Conservation (phyloP, 2,888 invertebrate species). For the Creontiades dilutus region DNA sequence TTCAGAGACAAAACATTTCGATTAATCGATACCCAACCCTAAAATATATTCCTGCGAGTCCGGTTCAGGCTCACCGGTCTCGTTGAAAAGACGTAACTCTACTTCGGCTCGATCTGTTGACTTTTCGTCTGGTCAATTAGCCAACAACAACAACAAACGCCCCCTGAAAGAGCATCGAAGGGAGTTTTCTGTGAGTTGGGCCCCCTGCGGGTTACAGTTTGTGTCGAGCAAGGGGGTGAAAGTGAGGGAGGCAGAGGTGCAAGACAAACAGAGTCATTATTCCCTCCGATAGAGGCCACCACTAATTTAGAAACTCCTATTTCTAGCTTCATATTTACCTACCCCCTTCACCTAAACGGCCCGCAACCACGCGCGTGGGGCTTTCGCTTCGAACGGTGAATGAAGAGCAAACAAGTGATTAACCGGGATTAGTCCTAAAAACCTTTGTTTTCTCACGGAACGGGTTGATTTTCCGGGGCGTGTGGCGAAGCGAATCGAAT, state of each 20-base stretch:
- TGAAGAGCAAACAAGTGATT: slow-evolving; percentile 40
- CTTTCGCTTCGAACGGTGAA: not conserved
- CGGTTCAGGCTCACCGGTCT: too few species aligned
- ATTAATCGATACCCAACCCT: too few species aligned
- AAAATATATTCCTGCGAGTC: too few species aligned
- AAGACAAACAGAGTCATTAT: slow-evolving; percentile 39
- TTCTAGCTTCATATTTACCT: slow-evolving; percentile 38
- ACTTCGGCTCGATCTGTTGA: not conserved
- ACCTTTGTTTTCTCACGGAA: not conserved
- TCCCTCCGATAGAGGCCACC: slow-evolving; percentile 13
- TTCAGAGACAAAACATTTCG: too few species aligned
- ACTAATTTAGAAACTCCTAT: slow-evolving; percentile 39
- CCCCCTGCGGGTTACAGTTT: not conserved
- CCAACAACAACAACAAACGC: slow-evolving; percentile 32
- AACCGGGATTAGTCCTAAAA: slow-evolving; percentile 34
- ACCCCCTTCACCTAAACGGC: not conserved
- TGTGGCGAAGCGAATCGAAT: not conserved
- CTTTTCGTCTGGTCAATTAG: slow-evolving; percentile 8
- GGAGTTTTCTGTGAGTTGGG: not conserved
- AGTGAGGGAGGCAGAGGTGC: not conserved
- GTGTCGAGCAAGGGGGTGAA: not conserved
- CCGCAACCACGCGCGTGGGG: not conserved
- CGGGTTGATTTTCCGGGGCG: slow-evolving; percentile 15
- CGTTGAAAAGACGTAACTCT: too few species aligned
- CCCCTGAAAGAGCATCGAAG: not conserved